These are phyloP conservation scores for Lepidurus arcticus DNA, from an alignment of 1,140 invertebrate genomes.

Conservation along the genomic window DNA sequence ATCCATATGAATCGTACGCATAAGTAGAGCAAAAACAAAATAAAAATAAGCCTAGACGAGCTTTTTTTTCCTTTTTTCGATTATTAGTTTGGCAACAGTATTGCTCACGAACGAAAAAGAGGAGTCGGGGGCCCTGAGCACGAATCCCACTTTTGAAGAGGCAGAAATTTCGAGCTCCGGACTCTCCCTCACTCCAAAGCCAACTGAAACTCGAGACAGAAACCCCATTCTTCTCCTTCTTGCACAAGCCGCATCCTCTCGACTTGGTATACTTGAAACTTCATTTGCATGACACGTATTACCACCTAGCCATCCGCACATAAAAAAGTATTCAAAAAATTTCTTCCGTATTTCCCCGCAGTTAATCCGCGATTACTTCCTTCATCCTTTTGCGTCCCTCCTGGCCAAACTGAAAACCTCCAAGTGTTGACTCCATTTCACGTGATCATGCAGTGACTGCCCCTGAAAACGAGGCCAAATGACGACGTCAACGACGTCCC, in stretches of 20 bases:
- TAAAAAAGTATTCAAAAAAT: background rate
- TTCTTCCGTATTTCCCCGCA: background rate
- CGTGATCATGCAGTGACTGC: background rate
- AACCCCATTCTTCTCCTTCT: background rate
- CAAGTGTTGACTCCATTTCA: background rate
- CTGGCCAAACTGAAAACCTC: background rate
- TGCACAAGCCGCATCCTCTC: background rate
- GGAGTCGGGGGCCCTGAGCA: no score
- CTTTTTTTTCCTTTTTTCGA: background rate
- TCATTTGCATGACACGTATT: background rate
- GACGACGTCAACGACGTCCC: background rate
- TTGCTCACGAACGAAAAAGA: background rate
- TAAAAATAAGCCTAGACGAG: background rate
- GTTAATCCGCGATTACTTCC: background rate
- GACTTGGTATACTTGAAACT: background rate
- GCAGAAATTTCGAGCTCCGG: background rate
- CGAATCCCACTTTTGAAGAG: no score
- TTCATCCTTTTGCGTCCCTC: background rate
- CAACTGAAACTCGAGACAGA: conserved; percentile 7
- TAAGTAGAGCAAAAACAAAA: background rate
- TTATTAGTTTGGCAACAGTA: background rate
- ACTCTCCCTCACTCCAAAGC: background rate
- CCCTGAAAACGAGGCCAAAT: background rate
- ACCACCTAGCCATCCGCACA: background rate
- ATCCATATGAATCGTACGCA: background rate